Conservation (phyloP, 2,797 vertebrate genomes). For the Cyclopterus lumpus region DNA sequence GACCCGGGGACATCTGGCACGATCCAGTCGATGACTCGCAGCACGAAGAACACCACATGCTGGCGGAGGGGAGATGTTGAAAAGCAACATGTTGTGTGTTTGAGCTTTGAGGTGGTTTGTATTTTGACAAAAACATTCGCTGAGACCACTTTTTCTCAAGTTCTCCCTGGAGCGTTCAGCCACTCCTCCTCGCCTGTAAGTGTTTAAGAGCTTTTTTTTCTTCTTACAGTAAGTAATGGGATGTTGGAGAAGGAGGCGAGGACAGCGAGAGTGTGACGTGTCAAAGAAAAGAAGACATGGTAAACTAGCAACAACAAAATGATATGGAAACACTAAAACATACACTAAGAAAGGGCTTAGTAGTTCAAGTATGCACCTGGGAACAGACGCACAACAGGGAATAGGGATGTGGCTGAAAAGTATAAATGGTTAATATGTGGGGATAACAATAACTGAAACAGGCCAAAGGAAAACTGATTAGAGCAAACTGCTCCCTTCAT, state of each 20-base stretch:
- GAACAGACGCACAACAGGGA: not conserved
- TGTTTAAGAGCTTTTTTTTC: not conserved
- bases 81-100: not conserved
- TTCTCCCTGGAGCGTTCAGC: not conserved
- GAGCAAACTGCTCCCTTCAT: constrained; percentile 15
- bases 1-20: constrained; percentile 84
- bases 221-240: not conserved
- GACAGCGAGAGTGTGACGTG: not conserved
- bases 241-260: not conserved
- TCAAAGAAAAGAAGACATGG: not conserved
- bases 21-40: constrained; percentile 86
- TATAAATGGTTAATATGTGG: not conserved
- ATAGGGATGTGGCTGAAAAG: not conserved
- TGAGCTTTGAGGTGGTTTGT: not conserved
- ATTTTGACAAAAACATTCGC: not conserved
- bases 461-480: not conserved
- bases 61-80: constrained; percentile 40
- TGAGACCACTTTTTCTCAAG: not conserved
- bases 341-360: not conserved
- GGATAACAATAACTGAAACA: not conserved
- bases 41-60: constrained; percentile 87
- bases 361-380: not conserved
- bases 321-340: constrained; percentile 6
- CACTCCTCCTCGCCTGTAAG: not conserved
- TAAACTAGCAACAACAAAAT: too few relatives aligned